These are phyloP conservation scores for Nomada lathburiana DNA, from an alignment of 2,888 invertebrate genomes.

Conservation along the genomic window DNA sequence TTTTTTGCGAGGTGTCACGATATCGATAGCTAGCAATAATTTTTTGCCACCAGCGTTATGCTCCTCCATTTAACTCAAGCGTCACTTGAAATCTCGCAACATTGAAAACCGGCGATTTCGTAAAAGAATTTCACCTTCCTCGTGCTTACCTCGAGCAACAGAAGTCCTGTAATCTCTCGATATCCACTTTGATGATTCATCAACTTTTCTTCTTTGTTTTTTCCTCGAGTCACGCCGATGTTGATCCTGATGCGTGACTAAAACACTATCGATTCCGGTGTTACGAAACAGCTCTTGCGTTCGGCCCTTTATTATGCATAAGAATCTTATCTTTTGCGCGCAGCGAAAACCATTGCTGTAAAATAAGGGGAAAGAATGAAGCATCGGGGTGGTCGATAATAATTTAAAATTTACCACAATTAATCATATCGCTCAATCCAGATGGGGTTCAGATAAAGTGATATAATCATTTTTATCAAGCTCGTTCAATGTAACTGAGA, in stretches of 20 bases:
- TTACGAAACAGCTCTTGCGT: background rate
- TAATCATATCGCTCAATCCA: background rate
- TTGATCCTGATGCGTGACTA: constrained; percentile 5
- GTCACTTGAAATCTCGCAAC: constrained; percentile 45
- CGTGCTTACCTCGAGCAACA: constrained; percentile 1
- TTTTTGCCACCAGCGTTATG: constrained; percentile 13
- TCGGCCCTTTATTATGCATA: background rate
- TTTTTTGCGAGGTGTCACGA: background rate
- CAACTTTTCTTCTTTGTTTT: constrained; percentile 23
- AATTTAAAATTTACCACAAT: background rate
- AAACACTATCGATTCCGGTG: background rate
- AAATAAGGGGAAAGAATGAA: background rate
- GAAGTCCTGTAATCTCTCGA: constrained; percentile 35
- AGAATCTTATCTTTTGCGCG: background rate
- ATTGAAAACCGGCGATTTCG: constrained; percentile 56
- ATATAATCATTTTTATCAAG: background rate
- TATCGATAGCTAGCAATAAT: constrained; percentile 9
- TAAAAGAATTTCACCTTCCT: constrained; percentile 63
- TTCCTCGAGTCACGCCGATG: background rate
- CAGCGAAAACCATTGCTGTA: background rate
- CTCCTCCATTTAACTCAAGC: constrained; percentile 23
- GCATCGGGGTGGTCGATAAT: background rate
- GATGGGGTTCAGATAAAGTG: background rate
- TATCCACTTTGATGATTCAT: constrained; percentile 38
- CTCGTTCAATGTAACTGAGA: background rate